A percentile compares a stretch with the other conserved stretches of the same genome.
phyloP scores from a whole-genome alignment of 2,113 vertebrate genomes.

The Eubucco bourcierii region DNA sequence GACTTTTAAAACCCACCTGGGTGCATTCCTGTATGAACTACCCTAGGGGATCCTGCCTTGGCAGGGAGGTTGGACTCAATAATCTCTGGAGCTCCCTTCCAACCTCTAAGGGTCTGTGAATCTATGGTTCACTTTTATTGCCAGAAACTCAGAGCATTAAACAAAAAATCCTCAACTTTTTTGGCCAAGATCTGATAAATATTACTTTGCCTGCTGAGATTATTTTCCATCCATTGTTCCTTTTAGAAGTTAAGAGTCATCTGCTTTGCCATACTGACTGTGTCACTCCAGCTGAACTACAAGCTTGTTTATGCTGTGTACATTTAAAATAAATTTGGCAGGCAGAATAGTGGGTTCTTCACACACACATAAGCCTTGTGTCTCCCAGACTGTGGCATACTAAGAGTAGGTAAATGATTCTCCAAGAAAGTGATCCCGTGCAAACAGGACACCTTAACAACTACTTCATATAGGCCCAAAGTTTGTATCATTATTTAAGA shows the following conservation, averaged over 20 bases:
- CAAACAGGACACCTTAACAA: neutral
- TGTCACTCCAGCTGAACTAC: neutral
- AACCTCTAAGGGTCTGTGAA: too few species aligned
- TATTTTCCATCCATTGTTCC: neutral
- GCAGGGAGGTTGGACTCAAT: too few species aligned
- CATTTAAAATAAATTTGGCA: slow-evolving; percentile 28
- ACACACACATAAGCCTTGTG: neutral
- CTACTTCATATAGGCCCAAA: neutral
- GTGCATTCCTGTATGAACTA: too few species aligned
- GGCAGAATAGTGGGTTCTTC: neutral
- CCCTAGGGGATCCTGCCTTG: too few species aligned
- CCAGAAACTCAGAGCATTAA: neutral
- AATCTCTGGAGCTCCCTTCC: too few species aligned
- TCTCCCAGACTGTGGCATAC: neutral
- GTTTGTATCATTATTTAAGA: neutral
- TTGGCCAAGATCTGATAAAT: neutral
- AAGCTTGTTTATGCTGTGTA: neutral
- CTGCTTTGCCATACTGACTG: neutral
- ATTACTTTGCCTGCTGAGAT: neutral
- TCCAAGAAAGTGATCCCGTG: neutral
- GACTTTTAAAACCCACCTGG: too few species aligned
- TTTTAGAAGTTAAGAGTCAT: neutral
- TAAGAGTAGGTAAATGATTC: neutral
- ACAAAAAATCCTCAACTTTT: neutral
- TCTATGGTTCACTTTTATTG: neutral